Evolutionary conservation across 2,888 invertebrate genomes (phyloP).

Genomic region (Cryptophagus acutangulus): DNA sequence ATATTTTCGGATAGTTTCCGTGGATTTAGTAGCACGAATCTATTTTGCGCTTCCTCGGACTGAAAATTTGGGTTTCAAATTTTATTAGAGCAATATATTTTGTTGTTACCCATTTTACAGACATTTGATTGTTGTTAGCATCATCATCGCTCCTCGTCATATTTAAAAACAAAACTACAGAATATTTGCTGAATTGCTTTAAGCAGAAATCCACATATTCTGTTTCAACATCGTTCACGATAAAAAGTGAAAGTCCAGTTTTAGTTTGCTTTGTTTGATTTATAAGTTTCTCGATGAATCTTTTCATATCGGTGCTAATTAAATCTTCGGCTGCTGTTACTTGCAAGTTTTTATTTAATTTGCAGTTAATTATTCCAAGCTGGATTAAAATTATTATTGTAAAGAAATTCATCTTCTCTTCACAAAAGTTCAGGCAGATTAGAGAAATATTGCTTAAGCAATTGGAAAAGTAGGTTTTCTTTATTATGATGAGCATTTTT

Average conservation of each 20-base stretch:
- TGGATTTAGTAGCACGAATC: conserved; percentile 3
- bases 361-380: no score
- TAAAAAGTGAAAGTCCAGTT: neutral
- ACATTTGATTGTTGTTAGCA: no score
- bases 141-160: neutral
- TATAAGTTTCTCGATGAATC: neutral
- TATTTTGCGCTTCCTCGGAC: neutral
- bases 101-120: neutral
- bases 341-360: no score
- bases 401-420: no score
- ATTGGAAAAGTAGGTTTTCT: no score
- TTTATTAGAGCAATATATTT: neutral
- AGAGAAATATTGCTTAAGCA: no score
- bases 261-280: neutral
- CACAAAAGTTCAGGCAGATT: no score
- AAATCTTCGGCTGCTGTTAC: no score
- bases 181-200: neutral
- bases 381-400: no score
- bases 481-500: no score
- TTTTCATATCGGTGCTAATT: neutral
- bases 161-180: neutral
- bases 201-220: conserved; percentile 4
- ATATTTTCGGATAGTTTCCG: no score
- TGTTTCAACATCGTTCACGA: conserved; percentile 2
- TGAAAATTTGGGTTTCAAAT: neutral